phyloP scores from a whole-genome alignment of 2,797 vertebrate genomes.

The Hemitrygon akajei region DNA sequence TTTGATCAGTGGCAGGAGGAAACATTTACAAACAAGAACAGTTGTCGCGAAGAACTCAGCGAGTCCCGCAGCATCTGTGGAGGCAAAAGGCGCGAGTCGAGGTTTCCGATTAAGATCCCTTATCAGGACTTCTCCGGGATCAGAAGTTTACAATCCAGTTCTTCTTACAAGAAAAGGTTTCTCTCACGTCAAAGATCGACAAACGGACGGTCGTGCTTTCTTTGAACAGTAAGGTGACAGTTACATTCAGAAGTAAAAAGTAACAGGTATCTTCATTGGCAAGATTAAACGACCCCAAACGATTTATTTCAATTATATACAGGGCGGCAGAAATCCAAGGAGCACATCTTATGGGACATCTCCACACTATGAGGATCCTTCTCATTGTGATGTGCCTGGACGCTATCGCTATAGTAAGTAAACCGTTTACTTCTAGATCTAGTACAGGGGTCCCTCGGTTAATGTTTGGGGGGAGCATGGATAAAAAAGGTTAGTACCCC shows the following conservation, averaged over 20 bases:
- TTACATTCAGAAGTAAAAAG: not conserved
- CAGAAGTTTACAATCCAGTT: no score
- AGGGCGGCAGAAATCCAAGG: not conserved
- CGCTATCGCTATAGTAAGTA: constrained; percentile 6
- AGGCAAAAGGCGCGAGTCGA: no score
- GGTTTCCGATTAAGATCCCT: no score
- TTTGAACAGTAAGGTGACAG: not conserved
- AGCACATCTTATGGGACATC: not conserved
- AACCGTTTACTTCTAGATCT: not conserved
- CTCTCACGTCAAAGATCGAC: no score
- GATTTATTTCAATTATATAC: not conserved
- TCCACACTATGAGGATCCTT: not conserved
- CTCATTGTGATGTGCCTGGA: constrained; percentile 7
- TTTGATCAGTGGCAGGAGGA: not conserved
- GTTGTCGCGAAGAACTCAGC: not conserved
- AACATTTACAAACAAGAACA: not conserved
- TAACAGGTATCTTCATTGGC: not conserved
- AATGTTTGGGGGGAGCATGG: no score
- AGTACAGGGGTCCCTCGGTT: no score
- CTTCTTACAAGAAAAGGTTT: no score
- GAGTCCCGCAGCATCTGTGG: no score
- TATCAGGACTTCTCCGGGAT: no score
- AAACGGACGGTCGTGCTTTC: not conserved
- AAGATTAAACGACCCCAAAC: not conserved
- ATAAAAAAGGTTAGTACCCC: no score